phyloP scores from a whole-genome alignment of 2,888 invertebrate species.

The Dendrolimus pini region DNA sequence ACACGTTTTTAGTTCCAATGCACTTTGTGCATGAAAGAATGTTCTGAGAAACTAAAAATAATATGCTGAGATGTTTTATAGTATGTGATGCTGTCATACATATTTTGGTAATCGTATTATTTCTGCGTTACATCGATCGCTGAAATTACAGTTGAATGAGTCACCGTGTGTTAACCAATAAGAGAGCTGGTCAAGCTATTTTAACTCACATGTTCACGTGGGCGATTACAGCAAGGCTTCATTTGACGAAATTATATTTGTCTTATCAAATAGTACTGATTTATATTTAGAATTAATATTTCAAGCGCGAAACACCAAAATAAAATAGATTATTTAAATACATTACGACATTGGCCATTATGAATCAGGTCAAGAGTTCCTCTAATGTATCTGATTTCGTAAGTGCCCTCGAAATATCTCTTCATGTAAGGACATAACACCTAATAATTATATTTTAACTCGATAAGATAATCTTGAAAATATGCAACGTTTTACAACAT shows the following conservation, averaged over 20 bases:
- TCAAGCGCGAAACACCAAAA: neutral
- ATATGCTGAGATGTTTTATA: conserved; percentile 4
- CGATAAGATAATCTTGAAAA: too few relatives aligned
- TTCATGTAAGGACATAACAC: too few relatives aligned
- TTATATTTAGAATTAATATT: conserved; percentile 10
- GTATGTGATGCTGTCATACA: neutral
- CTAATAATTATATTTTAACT: too few relatives aligned
- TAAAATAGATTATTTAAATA: neutral
- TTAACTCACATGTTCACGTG: conserved; percentile 48
- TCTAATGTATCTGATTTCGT: neutral
- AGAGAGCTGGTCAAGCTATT: conserved; percentile 42
- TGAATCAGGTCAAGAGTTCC: neutral
- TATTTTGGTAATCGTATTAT: conserved; percentile 46
- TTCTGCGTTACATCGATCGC: conserved; percentile 54
- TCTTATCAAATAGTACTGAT: conserved; percentile 9
- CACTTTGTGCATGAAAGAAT: neutral
- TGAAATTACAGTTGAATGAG: conserved; percentile 53
- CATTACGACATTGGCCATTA: neutral
- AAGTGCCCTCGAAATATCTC: neutral
- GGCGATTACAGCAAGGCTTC: conserved; percentile 64
- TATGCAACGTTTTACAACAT: too few relatives aligned
- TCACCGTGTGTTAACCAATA: conserved; percentile 46
- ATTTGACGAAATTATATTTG: conserved; percentile 43
- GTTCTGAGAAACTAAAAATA: neutral
- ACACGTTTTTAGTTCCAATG: neutral